Evolutionary conservation across 2,797 vertebrate species (phyloP), one percentile per base, ranked within the genome.

Genomic region (Sebastes nivosus): DNA sequence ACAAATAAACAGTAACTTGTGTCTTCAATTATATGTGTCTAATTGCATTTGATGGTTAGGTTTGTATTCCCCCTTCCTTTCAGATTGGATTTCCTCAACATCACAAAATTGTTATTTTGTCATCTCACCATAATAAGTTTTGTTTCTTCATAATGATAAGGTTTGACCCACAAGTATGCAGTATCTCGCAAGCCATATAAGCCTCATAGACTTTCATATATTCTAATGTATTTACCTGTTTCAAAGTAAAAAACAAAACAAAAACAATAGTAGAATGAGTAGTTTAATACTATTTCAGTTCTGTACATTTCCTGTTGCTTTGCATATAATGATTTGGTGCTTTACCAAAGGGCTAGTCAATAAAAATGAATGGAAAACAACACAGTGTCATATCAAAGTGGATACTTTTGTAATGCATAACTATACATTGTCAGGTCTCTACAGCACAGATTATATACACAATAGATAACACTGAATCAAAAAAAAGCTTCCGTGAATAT

Each of bases 331-430:
- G 8, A 22, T 34, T 25, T 3, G 36, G 11, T 68, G 24, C 22
- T 50, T 59, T 71, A n/a, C 14, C 29, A 32, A 22, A 7, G 6
- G 32, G 36, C 25, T 52, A 32, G 63, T 61, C 2, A 58, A 24
- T 58, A 57, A 36, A 76, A 67, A 72, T 20, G 0, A 80, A 63
- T 61, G 22, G 20, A 66, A 30, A 65, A 77, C 46, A 74, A 71
- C 24, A 72, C 34, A 63, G 8, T 36, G 46, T 86, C 73, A 73
- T 84, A 69, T 83, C 71, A 79, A 86, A 84, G 29, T 27, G 66
- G 29, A 84, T 82, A 68, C 9, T 65, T 88, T 87, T 75, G 84
- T 81, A 72, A 57, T 82, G 52, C 83, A 80, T 46, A 67, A 63
- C 38, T 71, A 55, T 70, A 34, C 38, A 50, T n/a, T 4, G 8